A percentile compares a stretch with the other conserved stretches of the same genome.
These are phyloP conservation scores for Eudemis profundana DNA, from an alignment of 2,888 invertebrate species.

Conservation along the genomic window DNA sequence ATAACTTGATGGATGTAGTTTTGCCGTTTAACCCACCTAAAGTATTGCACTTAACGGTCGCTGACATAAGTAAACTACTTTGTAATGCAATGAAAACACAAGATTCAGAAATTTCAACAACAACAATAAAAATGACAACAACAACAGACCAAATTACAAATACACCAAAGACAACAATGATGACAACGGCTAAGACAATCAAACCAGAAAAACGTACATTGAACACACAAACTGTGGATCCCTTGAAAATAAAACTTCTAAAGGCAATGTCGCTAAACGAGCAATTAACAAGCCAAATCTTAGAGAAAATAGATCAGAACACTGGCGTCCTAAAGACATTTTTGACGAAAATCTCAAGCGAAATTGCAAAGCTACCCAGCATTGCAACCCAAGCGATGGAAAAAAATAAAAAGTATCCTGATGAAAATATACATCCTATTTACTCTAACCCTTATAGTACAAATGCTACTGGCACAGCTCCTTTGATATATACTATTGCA, in stretches of 20 bases:
- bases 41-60: conserved; percentile 48
- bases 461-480: not conserved
- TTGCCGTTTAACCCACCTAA: conserved; percentile 49
- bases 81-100: conserved; percentile 14
- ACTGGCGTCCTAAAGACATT: conserved; percentile 66
- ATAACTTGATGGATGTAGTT: conserved; percentile 49
- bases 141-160: conserved; percentile 19
- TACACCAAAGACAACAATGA: conserved; percentile 34
- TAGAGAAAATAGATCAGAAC: conserved; percentile 71
- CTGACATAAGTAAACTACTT: conserved; percentile 48
- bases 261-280: conserved; percentile 63
- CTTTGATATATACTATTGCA: not conserved
- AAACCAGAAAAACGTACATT: conserved; percentile 29
- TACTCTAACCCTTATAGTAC: not conserved
- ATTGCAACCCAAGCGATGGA: not conserved
- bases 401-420: not conserved
- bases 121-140: not conserved
- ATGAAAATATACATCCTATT: not conserved
- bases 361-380: conserved; percentile 46
- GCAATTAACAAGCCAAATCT: conserved; percentile 65
- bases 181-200: not conserved
- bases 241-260: conserved; percentile 52
- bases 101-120: conserved; percentile 13
- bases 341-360: conserved; percentile 61
- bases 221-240: conserved; percentile 36